These are phyloP conservation scores for Trichopria drosophilae DNA, from an alignment of 2,888 invertebrate species.

Conservation along the genomic window DNA sequence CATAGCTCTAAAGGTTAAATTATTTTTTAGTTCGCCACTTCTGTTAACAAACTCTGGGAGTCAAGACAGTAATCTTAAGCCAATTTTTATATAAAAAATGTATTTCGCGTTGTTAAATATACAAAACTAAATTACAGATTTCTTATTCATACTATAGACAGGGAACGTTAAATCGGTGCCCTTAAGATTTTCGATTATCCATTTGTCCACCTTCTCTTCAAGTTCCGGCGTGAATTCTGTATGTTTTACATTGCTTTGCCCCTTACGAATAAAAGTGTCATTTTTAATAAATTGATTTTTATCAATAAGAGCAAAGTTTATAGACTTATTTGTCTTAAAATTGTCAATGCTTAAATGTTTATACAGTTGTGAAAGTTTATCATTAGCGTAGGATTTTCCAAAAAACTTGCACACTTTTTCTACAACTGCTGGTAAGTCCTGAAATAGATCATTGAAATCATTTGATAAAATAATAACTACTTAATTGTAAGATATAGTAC, in stretches of 20 bases:
- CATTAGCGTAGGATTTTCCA: slow-evolving; percentile 61
- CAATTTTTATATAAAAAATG: too few species aligned
- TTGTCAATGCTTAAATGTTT: slow-evolving; percentile 77
- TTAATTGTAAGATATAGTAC: not conserved
- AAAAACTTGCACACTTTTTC: slow-evolving; percentile 66
- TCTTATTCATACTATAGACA: too few species aligned
- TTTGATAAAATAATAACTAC: too few species aligned
- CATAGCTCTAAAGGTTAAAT: too few species aligned
- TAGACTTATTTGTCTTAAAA: slow-evolving; percentile 78
- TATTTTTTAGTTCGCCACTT: too few species aligned
- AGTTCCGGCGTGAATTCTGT: slow-evolving; percentile 72
- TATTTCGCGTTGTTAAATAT: too few species aligned
- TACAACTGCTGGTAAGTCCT: slow-evolving; percentile 66
- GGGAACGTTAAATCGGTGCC: slow-evolving; percentile 67
- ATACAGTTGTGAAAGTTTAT: slow-evolving; percentile 66
- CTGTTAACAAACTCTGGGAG: too few species aligned
- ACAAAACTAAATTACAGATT: too few species aligned
- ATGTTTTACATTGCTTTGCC: slow-evolving; percentile 71
- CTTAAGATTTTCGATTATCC: slow-evolving; percentile 68
- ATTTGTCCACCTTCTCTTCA: slow-evolving; percentile 66
- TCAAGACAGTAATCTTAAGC: too few species aligned
- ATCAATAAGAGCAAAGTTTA: slow-evolving; percentile 70
- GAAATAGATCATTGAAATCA: slow-evolving; percentile 35
- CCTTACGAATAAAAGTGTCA: slow-evolving; percentile 69
- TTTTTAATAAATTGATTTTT: slow-evolving; percentile 65